Evolutionary conservation across 1,140 invertebrate species (phyloP), one percentile per base, ranked within the genome.

Genomic region (Drosophila arizonae): DNA sequence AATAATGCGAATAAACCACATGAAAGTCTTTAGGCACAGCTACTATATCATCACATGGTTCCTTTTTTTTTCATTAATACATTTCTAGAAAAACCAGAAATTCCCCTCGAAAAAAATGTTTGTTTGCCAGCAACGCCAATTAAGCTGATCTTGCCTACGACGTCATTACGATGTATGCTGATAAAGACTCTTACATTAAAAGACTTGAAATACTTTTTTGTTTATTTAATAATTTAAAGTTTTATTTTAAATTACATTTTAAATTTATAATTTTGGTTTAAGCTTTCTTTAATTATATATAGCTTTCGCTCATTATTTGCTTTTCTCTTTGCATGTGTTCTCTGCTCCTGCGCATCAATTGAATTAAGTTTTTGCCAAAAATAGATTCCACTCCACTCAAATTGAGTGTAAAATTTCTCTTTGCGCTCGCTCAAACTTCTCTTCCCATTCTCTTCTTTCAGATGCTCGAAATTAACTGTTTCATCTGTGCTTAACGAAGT

Each of bases 311-410:
- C 46, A 39, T 50, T 33, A 8, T 24, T 21, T 15, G 4, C 70
- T 85, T 71, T 75, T 46, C 46, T 45, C 41, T 45, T 46, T 46
- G 43, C 43, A 9, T 48, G 9, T 48, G 10, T 45, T 15, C 43
- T 51, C 63, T 82, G 82, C 73, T 77, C 73, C 79, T 87, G 84
- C 84, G 84, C 84, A 87, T 28, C 55, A 88, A 87, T 79, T 88
- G 64, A 87, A 87, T 87, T 87, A 82, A 6, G 24, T 15, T 39
- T 46, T 54, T 30, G 39, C 8, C 21, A 11, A 43, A 57, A 77
- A 10, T 4, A 45, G 4, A 68, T 74, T 66, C 61, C 21, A 74
- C 82, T 88, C 79, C 72, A 84, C 52, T 41, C 45, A 45, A 15
- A 45, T 45, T 45, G 52, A 78, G 79, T 43, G 17, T 17, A 24